Conservation (phyloP, 2,113 vertebrate genomes). For the Ciconia stormi region DNA sequence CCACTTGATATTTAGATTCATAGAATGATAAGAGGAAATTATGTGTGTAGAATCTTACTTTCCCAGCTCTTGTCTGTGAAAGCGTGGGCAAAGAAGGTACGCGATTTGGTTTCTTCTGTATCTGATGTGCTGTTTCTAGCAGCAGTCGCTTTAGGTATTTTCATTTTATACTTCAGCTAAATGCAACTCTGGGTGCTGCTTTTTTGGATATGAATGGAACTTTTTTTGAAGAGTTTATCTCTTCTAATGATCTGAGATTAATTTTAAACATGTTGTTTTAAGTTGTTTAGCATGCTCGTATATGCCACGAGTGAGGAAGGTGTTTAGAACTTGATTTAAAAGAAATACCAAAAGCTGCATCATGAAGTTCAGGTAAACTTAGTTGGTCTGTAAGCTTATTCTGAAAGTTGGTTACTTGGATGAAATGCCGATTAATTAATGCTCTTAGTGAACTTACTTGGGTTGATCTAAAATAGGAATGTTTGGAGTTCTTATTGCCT, state of each 20-base stretch:
- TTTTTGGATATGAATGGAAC: too few relatives aligned
- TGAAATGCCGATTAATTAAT: background rate
- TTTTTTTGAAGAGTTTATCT: too few relatives aligned
- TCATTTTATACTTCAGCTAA: background rate
- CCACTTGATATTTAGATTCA: rapidly evolving
- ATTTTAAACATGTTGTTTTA: background rate
- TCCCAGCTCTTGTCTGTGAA: background rate
- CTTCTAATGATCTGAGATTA: background rate
- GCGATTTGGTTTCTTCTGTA: rapidly evolving
- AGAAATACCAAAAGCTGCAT: background rate
- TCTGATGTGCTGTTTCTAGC: too few relatives aligned
- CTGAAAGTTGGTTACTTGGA: background rate
- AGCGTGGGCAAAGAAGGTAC: background rate
- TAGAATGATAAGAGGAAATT: rapidly evolving
- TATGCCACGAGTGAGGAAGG: background rate
- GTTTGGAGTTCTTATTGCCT: background rate
- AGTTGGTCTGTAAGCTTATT: background rate
- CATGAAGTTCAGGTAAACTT: background rate
- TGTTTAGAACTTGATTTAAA: background rate
- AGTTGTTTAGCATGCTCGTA: background rate
- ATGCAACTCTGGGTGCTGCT: background rate
- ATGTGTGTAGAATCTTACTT: rapidly evolving
- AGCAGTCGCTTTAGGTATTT: background rate
- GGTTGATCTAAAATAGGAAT: background rate
- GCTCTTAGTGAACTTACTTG: background rate